phyloP scores from a whole-genome alignment of 1,140 invertebrate species.

The Brachionus sp. region DNA sequence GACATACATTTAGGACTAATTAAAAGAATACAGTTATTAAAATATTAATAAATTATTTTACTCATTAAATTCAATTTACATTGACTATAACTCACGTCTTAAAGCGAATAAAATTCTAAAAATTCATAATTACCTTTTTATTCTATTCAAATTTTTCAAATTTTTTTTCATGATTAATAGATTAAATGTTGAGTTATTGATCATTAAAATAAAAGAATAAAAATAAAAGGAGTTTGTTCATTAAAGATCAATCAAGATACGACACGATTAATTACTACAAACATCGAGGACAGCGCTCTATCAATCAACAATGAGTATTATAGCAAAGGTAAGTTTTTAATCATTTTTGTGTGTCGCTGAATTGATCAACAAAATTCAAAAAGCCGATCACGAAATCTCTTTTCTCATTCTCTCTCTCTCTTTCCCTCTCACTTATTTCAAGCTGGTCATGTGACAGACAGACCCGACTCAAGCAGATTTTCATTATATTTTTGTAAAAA shows the following conservation, averaged over 20 bases:
- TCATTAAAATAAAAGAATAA: slow-evolving; percentile 24
- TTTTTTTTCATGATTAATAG: background rate
- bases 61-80: background rate
- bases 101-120: background rate
- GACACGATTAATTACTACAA: background rate
- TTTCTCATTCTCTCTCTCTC: background rate
- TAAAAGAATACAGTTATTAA: slow-evolving; percentile 20
- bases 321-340: background rate
- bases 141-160: slow-evolving; percentile 1
- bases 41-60: slow-evolving; percentile 11
- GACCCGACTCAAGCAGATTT: background rate
- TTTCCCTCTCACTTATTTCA: background rate
- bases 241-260: background rate
- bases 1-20: slow-evolving; percentile 18
- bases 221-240: background rate
- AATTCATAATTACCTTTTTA: slow-evolving; percentile 31
- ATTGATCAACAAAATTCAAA: background rate
- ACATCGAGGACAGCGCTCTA: background rate
- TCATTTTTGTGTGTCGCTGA: background rate
- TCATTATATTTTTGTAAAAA: too few relatives aligned
- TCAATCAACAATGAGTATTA: slow-evolving; percentile 1
- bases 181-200: slow-evolving; percentile 3
- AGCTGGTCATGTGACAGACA: background rate
- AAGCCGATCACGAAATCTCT: background rate
- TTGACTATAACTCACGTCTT: slow-evolving; percentile 12